Conservation (phyloP, 2,113 vertebrate genomes). For the Oryzias curvinotus region DNA sequence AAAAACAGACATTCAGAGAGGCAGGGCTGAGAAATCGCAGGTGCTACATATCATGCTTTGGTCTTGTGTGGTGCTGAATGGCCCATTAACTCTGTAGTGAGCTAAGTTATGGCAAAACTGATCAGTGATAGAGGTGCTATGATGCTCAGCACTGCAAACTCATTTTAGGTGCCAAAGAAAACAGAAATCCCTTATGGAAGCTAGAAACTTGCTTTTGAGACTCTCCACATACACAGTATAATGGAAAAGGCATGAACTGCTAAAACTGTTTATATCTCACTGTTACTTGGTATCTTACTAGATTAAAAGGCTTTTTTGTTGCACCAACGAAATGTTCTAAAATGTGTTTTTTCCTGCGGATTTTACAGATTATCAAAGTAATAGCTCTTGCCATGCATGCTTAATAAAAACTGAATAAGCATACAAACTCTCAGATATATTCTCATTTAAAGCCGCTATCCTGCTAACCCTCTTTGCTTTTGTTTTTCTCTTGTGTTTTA, state of each 20-base stretch:
- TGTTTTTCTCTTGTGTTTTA: slow-evolving; percentile 24
- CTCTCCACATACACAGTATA: background rate
- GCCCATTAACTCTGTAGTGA: slow-evolving; percentile 56
- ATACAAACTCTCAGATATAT: slow-evolving; percentile 6
- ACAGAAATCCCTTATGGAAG: no score
- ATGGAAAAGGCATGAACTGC: no score
- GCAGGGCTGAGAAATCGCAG: background rate
- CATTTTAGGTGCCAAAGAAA: background rate
- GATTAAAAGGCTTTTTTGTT: background rate
- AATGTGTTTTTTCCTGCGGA: slow-evolving; percentile 15
- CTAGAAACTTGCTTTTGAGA: background rate
- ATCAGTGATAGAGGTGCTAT: slow-evolving; percentile 25
- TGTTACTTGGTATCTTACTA: background rate
- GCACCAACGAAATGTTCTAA: background rate
- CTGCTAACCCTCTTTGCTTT: background rate
- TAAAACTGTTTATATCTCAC: no score
- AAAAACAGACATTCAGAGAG: no score
- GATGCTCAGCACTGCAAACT: slow-evolving; percentile 36
- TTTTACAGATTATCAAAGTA: slow-evolving; percentile 6
- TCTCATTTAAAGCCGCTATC: slow-evolving; percentile 16
- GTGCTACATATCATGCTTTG: slow-evolving; percentile 9
- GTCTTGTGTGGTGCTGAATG: slow-evolving; percentile 33
- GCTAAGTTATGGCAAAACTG: slow-evolving; percentile 44
- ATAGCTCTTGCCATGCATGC: slow-evolving; percentile 12
- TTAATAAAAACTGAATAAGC: background rate